phyloP scores from a whole-genome alignment of 2,888 invertebrate genomes.

The Sarcophaga subvicina region DNA sequence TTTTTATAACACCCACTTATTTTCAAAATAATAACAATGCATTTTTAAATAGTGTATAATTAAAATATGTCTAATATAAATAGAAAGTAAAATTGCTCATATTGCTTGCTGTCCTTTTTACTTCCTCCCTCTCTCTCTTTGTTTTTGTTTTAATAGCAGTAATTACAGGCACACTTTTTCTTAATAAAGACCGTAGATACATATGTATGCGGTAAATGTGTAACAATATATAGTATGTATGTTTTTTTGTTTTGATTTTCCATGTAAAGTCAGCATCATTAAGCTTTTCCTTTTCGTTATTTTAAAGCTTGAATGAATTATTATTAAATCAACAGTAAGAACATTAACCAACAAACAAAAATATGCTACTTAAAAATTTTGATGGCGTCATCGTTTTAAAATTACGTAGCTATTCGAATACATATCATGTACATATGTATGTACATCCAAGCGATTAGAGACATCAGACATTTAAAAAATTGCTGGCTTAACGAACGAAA shows the following conservation, averaged over 20 bases:
- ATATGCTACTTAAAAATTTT: background rate
- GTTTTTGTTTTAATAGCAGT: background rate
- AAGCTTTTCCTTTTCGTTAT: background rate
- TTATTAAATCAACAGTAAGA: background rate
- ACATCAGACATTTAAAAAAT: background rate
- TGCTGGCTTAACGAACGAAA: background rate
- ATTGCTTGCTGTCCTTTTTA: background rate
- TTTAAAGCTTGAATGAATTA: background rate
- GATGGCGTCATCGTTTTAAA: conserved; percentile 42
- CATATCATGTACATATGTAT: background rate
- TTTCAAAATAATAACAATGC: background rate
- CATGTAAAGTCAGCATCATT: background rate
- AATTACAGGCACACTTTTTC: background rate
- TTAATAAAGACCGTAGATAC: background rate
- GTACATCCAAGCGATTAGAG: background rate
- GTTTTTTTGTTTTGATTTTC: no score
- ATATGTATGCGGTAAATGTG: background rate
- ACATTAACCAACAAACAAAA: background rate
- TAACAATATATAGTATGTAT: no score
- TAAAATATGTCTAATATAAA: background rate
- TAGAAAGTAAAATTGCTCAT: background rate
- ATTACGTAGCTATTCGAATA: conserved; percentile 14
- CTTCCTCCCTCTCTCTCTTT: background rate
- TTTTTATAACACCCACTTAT: background rate
- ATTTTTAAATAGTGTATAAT: no score